Percentiles rank a stretch among this genome's conserved stretches.
Conservation (phyloP, 2,797 vertebrate genomes). For the Falco biarmicus region DNA sequence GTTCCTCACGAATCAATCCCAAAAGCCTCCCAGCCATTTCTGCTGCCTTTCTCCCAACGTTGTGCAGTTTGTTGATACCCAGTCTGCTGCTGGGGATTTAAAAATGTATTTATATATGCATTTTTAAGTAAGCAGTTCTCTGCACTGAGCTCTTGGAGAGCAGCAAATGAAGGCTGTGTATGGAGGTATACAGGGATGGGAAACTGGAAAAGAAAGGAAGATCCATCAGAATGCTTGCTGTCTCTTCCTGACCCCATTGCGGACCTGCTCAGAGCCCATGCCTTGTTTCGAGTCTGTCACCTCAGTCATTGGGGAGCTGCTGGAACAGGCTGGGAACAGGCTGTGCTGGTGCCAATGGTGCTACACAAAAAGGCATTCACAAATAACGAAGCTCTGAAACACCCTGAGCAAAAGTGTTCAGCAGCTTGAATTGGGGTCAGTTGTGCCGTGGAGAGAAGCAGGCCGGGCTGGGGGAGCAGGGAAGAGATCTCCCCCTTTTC, state of each 20-base stretch:
- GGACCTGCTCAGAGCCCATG: background rate
- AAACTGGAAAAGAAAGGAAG: background rate
- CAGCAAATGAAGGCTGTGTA: background rate
- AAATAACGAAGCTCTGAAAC: constrained; percentile 58
- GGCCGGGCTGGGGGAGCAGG: background rate
- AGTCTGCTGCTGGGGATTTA: background rate
- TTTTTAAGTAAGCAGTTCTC: background rate
- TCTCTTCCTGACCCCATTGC: constrained; percentile 22
- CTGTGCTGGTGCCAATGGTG: constrained; percentile 33
- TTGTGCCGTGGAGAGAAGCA: background rate
- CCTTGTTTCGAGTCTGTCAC: constrained; percentile 21
- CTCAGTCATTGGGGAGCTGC: constrained; percentile 23
- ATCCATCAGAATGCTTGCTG: background rate
- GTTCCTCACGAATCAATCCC: constrained; percentile 4
- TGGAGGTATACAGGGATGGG: background rate
- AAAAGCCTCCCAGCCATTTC: background rate
- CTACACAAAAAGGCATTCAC: constrained; percentile 68
- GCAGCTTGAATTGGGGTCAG: constrained; percentile 62
- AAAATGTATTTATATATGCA: background rate
- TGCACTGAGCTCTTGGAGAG: background rate
- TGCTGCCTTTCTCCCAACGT: background rate
- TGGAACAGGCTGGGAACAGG: constrained; percentile 65
- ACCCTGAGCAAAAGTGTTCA: constrained; percentile 51
- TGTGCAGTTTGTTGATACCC: background rate
- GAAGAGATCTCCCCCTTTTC: background rate